Base-by-base conservation (phyloP, 2,797 vertebrate species). In the Tangara arthus region DNA sequence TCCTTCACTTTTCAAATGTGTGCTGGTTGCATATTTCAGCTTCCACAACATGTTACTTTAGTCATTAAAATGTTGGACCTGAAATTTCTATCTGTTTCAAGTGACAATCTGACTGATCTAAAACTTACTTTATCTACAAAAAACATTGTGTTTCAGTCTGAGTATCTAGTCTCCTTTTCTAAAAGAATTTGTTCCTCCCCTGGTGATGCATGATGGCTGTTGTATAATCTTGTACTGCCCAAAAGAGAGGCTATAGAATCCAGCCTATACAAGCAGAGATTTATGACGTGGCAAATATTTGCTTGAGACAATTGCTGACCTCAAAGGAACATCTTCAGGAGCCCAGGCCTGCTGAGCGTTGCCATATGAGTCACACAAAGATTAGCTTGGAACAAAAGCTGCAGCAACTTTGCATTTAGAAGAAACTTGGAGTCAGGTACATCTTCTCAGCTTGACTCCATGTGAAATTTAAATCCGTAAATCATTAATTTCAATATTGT, bases 391-490 rank as follows among this genome's bases (percentile, higher is more conserved):
- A 93, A 96, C 76, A 95, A 97, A 95, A 87, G 71, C 84, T 78
- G 69, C 26, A 63, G 84, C 92, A 89, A 71, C 72, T 80, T 63
- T 75, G 91, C 49, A 32, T 94, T 95, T 93, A 86, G 89, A 83
- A 76, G 61, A 75, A 94, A 95, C 84, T 96, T 86, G 82, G 94
- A 95, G 88, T 71, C 93, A 97, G 93, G 93, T 96, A 93, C 61
- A 41, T 73, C 53, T 78, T 86, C 87, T 92, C 94, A 94, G 94
- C 64, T 89, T 93, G 84, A 65, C 65, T 83, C 84, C 85, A 35
- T 97, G 92, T 86, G 90, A 95, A 93, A 95, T 92, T 87, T 92
- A 71, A 91, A 93, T 82, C 75, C 10, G 8, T 82, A 86, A 79
- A 35, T 46, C 91, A 76, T 95, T 86, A 75, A 94, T 94, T 89